These are phyloP conservation scores for Myripristis jacobus DNA, from an alignment of 2,797 vertebrate species.

Conservation along the genomic window DNA sequence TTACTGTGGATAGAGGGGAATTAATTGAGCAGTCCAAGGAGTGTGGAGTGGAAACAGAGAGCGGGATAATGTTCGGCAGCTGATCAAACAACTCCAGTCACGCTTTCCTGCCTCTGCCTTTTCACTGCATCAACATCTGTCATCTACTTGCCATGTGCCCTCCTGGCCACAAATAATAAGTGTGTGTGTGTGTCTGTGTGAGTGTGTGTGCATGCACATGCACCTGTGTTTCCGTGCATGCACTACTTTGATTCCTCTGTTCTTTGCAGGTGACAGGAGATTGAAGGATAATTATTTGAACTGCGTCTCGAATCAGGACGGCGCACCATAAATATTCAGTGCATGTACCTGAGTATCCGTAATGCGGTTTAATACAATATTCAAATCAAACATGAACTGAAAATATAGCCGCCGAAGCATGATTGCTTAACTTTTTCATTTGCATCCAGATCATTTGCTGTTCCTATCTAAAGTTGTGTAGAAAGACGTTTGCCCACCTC, in stretches of 20 bases:
- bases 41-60: slow-evolving; percentile 41
- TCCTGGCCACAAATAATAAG: background rate
- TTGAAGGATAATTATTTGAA: background rate
- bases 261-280: slow-evolving; percentile 3
- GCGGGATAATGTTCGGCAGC: slow-evolving; percentile 57
- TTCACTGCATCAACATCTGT: slow-evolving; percentile 29
- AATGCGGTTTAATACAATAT: background rate
- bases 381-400: background rate
- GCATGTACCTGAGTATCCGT: background rate
- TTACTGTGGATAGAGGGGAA: slow-evolving; percentile 49
- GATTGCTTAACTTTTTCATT: background rate
- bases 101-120: slow-evolving; percentile 17
- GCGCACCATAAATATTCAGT: slow-evolving; percentile 4
- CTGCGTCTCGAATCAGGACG: background rate
- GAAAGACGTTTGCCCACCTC: background rate
- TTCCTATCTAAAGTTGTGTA: background rate
- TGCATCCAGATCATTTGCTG: background rate
- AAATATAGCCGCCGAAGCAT: background rate
- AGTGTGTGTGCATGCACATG: background rate
- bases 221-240: background rate
- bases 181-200: background rate
- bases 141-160: background rate
- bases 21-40: slow-evolving; percentile 37
- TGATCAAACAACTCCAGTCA: slow-evolving; percentile 59
- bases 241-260: slow-evolving; percentile 1